Base-by-base conservation (phyloP, 2,113 vertebrate genomes). In the Anhinga anhinga region DNA sequence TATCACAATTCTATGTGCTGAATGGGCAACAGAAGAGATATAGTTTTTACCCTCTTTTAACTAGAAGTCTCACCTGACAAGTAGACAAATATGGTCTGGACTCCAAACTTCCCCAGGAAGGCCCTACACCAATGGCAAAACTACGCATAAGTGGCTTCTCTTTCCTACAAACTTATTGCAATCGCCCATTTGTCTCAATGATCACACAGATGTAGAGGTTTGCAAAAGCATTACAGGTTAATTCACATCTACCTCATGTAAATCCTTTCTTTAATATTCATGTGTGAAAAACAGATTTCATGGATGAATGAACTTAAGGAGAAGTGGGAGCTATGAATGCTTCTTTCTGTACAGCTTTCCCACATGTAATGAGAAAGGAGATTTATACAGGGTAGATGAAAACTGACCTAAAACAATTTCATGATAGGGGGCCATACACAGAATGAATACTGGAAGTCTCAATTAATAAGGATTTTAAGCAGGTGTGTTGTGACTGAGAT, bases 391-490 rank as follows among this genome's bases (percentile, higher is more conserved):
- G n/a, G 8, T 20, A 81, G 55, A 58, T 83, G 50, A 90, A 95
- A 95, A 94, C 29, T 53, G 72, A 92, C 32, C 78, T 63, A 76
- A 92, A 85, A 2, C 17, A 83, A 84, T 71, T 83, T 59, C 53
- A 8, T 50, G 45, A 50, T 4, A 73, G 69, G 67, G 34, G n/a
- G 45, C 13, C 45, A n/a, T 32, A 80, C 19, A 36, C 21, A 38
- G 18, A 86, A 11, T 18, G 29, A 80, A 86, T 50, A n/a, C 77
- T 91, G 67, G 34, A 83, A 88, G 42, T 70, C 72, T 90, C 86
- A 92, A 4, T 90, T 95, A 93, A 66, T 81, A 88, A 58, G 76
- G 76, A 95, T 92, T 92, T 62, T n/a, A 95, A 83, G 59, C 65
- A 90, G 40, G 59, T 92, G 55, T 83, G 66, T 44, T 86, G 44